Percentiles rank a stretch among this genome's conserved stretches.
Evolutionary conservation across 2,113 vertebrate genomes (phyloP).

Genomic region (Ardeotis arabs): DNA sequence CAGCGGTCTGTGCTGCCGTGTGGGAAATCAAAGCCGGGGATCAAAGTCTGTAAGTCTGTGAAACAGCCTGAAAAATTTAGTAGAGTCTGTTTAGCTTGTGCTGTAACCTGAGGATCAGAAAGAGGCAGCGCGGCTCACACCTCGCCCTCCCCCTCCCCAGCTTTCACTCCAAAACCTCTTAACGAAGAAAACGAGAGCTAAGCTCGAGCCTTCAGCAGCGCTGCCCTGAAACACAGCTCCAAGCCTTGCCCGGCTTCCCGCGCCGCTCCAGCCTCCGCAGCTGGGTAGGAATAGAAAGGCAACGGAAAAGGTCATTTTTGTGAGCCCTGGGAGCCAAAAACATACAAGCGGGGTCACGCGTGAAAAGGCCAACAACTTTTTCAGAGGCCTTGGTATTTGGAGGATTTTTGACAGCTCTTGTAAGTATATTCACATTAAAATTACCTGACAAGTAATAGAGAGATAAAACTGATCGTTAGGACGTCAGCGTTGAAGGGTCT

Average conservation of each 20-base stretch:
- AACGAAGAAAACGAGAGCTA: conserved; percentile 23
- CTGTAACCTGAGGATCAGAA: conserved; percentile 40
- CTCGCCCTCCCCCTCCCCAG: not conserved
- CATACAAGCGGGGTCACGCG: not conserved
- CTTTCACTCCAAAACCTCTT: not conserved
- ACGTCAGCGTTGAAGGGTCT: conserved; percentile 38
- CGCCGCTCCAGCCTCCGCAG: conserved; percentile 37
- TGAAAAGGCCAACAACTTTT: conserved; percentile 2
- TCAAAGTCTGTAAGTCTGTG: conserved; percentile 46
- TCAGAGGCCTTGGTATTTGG: not conserved
- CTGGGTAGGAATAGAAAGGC: conserved; percentile 29
- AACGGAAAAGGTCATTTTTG: conserved; percentile 24
- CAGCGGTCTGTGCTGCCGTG: fast-evolving
- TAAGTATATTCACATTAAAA: conserved; percentile 13
- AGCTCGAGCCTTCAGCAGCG: too few relatives aligned
- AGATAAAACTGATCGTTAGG: conserved; percentile 35
- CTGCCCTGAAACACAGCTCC: not conserved
- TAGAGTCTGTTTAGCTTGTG: conserved; percentile 48
- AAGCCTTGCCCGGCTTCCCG: conserved; percentile 21
- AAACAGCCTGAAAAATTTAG: conserved; percentile 55
- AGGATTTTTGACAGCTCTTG: conserved; percentile 47
- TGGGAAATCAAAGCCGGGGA: conserved; percentile 54
- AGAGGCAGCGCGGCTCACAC: conserved; percentile 30
- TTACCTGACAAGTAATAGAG: conserved; percentile 31
- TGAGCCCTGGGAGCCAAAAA: not conserved